phyloP scores from a whole-genome alignment of 2,797 vertebrate genomes.

The Acanthurus tractus region DNA sequence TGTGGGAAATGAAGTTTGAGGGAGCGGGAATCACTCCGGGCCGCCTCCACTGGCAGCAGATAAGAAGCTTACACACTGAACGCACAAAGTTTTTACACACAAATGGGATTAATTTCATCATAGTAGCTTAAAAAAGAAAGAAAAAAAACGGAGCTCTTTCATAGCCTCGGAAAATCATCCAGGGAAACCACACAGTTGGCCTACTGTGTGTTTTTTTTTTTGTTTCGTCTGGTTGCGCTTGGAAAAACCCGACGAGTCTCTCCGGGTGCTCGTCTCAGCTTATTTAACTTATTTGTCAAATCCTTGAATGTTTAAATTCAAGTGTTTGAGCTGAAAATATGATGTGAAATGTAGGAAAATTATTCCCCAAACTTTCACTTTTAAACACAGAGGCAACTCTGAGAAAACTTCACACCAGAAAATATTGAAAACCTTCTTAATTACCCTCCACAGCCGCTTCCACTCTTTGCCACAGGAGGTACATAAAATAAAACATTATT shows the following conservation, averaged over 20 bases:
- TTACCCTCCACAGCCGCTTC: not conserved
- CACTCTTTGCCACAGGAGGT: not conserved
- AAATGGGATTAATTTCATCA: constrained; percentile 72
- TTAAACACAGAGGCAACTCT: no score
- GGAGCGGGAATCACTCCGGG: constrained; percentile 19
- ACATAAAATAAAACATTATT: not conserved
- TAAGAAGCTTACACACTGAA: constrained; percentile 62
- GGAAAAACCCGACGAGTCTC: not conserved
- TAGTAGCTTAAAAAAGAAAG: not conserved
- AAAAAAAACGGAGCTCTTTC: constrained; percentile 24
- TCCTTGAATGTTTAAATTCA: not conserved
- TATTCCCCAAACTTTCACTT: no score
- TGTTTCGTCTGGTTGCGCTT: not conserved
- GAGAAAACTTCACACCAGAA: no score
- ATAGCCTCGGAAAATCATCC: constrained; percentile 23
- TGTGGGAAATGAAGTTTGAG: not conserved
- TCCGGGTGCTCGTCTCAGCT: not conserved
- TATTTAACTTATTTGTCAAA: not conserved
- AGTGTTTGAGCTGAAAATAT: not conserved
- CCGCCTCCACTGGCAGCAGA: constrained; percentile 2
- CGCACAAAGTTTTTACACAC: constrained; percentile 43
- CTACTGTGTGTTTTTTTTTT: not conserved
- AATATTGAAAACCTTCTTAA: not conserved
- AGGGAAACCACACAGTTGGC: not conserved
- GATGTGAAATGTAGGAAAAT: no score